Base-by-base conservation (phyloP, 2,888 invertebrate genomes). In the Metallyticus violacea region DNA sequence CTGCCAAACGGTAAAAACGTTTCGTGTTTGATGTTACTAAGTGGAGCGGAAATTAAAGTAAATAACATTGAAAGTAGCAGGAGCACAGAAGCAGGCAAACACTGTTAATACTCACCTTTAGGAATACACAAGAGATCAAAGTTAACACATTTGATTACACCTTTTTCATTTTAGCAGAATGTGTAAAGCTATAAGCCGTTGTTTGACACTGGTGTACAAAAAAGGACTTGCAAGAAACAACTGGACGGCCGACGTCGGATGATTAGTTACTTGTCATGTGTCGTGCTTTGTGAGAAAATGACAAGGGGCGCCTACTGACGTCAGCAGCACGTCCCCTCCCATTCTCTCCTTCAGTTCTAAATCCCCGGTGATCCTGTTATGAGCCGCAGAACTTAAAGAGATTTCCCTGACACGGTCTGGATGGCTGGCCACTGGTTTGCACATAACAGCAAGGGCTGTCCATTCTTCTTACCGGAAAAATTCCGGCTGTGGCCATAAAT, bases 281-380 rank as follows among this genome's bases (percentile, higher is more conserved):
- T 30, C 30, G 30, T 30, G 40, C 40, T 62, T 62, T 62, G 40
- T 62, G 40, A 62, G 40, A 22, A 62, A 62, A 22, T 62, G 40
- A 62, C 40, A 22, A 62, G 40, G 40, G 40, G 15, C 40, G 40
- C 22, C 40, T 62, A 62, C 15, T 62, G 40, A 62, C 40, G 40
- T 62, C 40, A 62, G 40, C 15, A 15, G 15, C 40, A 40, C 40
- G 40, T 62, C 40, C 40, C 40, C 40, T 1, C 40, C 9, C 3
- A 40, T 1, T 9, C 7, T 30, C 30, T 30, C 30, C 30, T 30
- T 7, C 30, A 30, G 6, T 30, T 30, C 27, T 6, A 83, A 83
- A 83, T 83, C 83, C 83, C 77, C 7, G 2, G 29, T 83, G 83
- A 83, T 83, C 83, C 83, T 83, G 83, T 83, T 83, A 83, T 77